These are phyloP conservation scores for Ictidomys tridecemlineatus DNA, from an alignment of 2,113 vertebrate species.

Conservation along the genomic window DNA sequence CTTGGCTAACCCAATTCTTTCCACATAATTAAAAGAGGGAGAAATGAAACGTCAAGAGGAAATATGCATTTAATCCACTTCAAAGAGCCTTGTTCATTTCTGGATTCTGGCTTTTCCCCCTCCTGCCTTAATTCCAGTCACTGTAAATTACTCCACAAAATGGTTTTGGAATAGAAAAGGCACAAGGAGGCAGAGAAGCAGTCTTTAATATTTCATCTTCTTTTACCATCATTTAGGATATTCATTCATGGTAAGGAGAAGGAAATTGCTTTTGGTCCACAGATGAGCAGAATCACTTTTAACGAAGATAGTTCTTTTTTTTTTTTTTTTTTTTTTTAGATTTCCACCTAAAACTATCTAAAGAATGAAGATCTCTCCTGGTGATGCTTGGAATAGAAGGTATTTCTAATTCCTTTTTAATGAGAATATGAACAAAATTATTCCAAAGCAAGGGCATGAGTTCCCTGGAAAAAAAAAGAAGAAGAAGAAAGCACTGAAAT, in stretches of 20 bases:
- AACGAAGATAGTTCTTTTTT: neutral
- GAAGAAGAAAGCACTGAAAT: neutral
- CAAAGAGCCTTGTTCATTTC: neutral
- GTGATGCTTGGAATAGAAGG: neutral
- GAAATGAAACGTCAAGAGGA: slow-evolving; percentile 58
- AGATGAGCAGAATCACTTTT: neutral
- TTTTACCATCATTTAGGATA: slow-evolving; percentile 8
- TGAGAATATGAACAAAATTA: neutral
- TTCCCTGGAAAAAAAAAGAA: neutral
- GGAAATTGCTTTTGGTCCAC: neutral
- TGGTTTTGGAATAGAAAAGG: slow-evolving; percentile 7
- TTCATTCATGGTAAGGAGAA: slow-evolving; percentile 2
- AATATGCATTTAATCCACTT: slow-evolving; percentile 19
- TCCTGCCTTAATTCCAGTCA: neutral
- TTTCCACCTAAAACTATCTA: neutral
- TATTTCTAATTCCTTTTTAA: neutral
- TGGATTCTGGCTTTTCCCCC: neutral
- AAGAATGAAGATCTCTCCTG: neutral
- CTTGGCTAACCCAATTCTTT: slow-evolving; percentile 1
- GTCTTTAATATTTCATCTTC: neutral
- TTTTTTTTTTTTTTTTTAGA: neutral
- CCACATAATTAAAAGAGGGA: slow-evolving; percentile 48
- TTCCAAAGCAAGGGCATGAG: neutral
- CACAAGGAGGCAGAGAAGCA: neutral
- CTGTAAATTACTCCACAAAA: slow-evolving; percentile 24